Percentiles rank a stretch among this genome's conserved stretches.
These are phyloP conservation scores for Spea hammondii DNA, from an alignment of 2,797 vertebrate genomes.

Conservation along the genomic window DNA sequence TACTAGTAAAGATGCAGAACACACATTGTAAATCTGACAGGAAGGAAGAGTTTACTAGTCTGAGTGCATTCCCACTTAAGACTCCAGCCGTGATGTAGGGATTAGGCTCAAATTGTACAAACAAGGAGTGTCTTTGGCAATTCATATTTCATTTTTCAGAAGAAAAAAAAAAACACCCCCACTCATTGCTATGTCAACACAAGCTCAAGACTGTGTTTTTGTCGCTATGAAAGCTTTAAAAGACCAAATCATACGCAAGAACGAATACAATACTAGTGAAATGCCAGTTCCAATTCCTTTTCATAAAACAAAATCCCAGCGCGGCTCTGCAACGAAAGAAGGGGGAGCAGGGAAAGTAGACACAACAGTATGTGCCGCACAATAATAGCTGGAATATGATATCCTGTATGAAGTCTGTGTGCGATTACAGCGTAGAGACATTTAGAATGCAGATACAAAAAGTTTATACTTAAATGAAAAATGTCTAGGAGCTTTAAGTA, in stretches of 20 bases:
- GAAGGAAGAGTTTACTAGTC: slow-evolving; percentile 51
- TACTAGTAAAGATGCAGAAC: slow-evolving; percentile 27
- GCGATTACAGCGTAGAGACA: background rate
- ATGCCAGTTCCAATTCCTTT: background rate
- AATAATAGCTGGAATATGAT: background rate
- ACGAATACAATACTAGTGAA: slow-evolving; percentile 3
- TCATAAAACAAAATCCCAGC: background rate
- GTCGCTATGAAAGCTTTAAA: slow-evolving; percentile 27
- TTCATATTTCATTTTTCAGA: slow-evolving; percentile 40
- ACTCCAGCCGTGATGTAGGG: slow-evolving; percentile 43
- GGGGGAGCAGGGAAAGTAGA: background rate
- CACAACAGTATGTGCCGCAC: background rate
- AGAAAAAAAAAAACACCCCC: slow-evolving; percentile 28
- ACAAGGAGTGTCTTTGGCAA: slow-evolving; percentile 51
- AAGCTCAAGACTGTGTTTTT: slow-evolving; percentile 22
- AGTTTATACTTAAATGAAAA: background rate
- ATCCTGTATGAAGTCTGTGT: background rate
- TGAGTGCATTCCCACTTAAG: slow-evolving; percentile 44
- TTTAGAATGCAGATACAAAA: background rate
- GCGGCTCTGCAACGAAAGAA: background rate
- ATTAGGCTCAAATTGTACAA: slow-evolving; percentile 40
- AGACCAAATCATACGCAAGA: slow-evolving; percentile 10
- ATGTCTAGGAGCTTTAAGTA: slow-evolving; percentile 8
- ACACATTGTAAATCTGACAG: slow-evolving; percentile 47
- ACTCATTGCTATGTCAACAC: slow-evolving; percentile 48